These are phyloP conservation scores for Leistus spinibarbis DNA, from an alignment of 2,888 invertebrate genomes.

Conservation along the genomic window DNA sequence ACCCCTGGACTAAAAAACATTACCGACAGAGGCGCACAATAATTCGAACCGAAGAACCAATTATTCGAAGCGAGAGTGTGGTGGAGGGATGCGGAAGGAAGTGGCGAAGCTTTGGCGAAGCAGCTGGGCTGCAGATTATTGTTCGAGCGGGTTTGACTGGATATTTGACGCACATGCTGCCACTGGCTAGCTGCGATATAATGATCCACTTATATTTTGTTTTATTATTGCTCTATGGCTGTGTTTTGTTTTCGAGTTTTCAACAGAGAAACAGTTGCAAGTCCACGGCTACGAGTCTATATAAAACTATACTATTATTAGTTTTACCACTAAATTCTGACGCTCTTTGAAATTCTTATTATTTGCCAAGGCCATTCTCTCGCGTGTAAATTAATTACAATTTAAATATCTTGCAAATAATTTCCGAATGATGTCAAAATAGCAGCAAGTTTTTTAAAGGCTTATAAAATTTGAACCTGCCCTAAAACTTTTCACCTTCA, in stretches of 20 bases:
- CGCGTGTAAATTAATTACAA: too few species aligned
- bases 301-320: too few species aligned
- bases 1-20: conserved; percentile 17
- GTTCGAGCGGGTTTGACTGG: conserved; percentile 12
- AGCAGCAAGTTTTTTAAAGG: too few species aligned
- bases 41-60: conserved; percentile 28
- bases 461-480: too few species aligned
- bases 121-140: conserved; percentile 32
- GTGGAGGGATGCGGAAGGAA: conserved; percentile 1
- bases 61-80: conserved; percentile 17
- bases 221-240: conserved; percentile 20
- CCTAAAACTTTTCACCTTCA: too few species aligned
- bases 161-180: conserved; percentile 29
- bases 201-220: conserved; percentile 34
- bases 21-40: conserved; percentile 15
- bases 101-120: conserved; percentile 1
- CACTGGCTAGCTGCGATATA: conserved; percentile 32
- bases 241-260: too few species aligned
- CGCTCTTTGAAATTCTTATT: too few species aligned
- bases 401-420: too few species aligned
- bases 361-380: too few species aligned
- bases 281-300: too few species aligned
- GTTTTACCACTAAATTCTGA: too few species aligned
- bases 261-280: conserved; percentile 22
- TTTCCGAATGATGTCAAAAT: too few species aligned